These are phyloP conservation scores for Echiichthys vipera DNA, from an alignment of 2,797 vertebrate species.

Conservation along the genomic window DNA sequence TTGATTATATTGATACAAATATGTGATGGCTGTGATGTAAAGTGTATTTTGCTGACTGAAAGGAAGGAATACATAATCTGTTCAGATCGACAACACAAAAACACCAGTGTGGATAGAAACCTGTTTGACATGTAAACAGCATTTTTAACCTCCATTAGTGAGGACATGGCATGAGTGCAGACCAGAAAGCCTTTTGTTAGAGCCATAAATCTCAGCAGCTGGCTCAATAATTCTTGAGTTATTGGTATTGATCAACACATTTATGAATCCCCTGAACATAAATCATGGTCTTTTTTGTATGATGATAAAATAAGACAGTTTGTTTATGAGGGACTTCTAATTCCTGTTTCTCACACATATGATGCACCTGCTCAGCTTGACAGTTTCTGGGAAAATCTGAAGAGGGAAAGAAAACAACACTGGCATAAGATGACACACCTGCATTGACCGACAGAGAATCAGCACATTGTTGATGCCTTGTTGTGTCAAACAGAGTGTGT, in stretches of 20 bases:
- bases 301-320: not conserved
- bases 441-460: constrained; percentile 47
- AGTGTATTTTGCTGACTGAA: not conserved
- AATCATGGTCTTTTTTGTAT: constrained; percentile 23
- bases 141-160: constrained; percentile 16
- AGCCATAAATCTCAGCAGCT: constrained; percentile 49
- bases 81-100: not conserved
- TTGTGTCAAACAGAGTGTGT: constrained; percentile 37
- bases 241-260: constrained; percentile 49
- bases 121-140: constrained; percentile 16
- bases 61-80: not conserved
- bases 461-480: constrained; percentile 51
- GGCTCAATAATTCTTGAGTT: constrained; percentile 37
- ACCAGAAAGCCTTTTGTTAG: constrained; percentile 15
- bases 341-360: not conserved
- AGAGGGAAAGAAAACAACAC: not conserved
- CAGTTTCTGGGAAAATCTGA: constrained; percentile 42
- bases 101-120: not conserved
- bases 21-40: not conserved
- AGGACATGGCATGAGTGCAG: constrained; percentile 5
- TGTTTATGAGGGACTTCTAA: not conserved
- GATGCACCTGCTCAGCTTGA: constrained; percentile 26
- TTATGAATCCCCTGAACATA: constrained; percentile 39
- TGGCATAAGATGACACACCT: constrained; percentile 48
- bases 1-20: not conserved